phyloP scores from a whole-genome alignment of 1,140 invertebrate genomes.

The Drosophila punjabiensis region DNA sequence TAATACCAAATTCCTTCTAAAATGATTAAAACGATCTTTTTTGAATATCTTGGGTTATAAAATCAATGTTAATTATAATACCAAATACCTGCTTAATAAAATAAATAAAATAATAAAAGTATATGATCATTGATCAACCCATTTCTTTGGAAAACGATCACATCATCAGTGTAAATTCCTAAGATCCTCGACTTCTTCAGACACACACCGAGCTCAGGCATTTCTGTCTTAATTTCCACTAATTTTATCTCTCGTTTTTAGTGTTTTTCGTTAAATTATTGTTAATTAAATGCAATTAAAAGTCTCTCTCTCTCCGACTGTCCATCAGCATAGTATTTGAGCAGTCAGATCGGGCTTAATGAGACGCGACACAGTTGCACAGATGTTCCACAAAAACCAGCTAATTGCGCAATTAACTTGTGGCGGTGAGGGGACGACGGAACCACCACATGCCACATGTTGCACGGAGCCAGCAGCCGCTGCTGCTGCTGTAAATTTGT shows the following conservation, averaged over 20 bases:
- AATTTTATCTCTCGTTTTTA: slow-evolving; percentile 56
- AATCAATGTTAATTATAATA: neutral
- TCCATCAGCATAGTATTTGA: slow-evolving; percentile 24
- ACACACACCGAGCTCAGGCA: slow-evolving; percentile 13
- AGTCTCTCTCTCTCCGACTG: slow-evolving; percentile 19
- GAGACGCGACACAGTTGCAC: slow-evolving; percentile 73
- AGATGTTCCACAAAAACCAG: slow-evolving; percentile 74
- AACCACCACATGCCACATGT: slow-evolving; percentile 71
- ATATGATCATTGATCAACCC: neutral
- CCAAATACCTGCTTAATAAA: neutral
- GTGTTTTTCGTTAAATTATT: slow-evolving; percentile 75
- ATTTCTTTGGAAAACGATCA: neutral
- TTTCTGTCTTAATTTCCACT: slow-evolving; percentile 30
- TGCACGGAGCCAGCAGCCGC: slow-evolving; percentile 40
- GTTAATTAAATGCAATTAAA: slow-evolving; percentile 81
- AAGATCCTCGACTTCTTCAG: neutral
- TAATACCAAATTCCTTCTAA: neutral
- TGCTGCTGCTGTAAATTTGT: slow-evolving; percentile 62
- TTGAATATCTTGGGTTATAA: neutral
- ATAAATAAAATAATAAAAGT: too few relatives aligned
- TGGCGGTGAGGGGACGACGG: slow-evolving; percentile 2
- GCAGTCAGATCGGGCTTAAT: slow-evolving; percentile 62
- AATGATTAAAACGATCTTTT: neutral
- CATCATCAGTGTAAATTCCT: neutral
- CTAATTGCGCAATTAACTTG: slow-evolving; percentile 79